Evolutionary conservation across 1,140 invertebrate species (phyloP), one percentile per base, ranked within the genome.

Genomic region (Anoplophora glabripennis): DNA sequence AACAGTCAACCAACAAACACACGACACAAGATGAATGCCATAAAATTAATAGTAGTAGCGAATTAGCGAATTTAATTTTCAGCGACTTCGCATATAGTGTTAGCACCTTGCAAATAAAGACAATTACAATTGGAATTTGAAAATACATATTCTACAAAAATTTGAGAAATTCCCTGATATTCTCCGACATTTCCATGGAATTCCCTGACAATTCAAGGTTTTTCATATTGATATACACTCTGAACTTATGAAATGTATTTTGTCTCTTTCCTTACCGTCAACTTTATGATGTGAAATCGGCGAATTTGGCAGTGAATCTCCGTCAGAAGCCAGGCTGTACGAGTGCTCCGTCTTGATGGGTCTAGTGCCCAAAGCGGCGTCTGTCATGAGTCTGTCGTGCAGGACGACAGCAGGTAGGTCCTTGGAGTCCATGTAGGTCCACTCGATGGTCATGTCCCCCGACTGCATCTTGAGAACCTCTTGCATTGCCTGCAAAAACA

Each of bases 321-420:
- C 78, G 78, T 89, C 78, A 70, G 86, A 85, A 61, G 83, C 80
- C 4, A 90, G 76, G 68, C 89, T 90, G 78, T 92, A 92, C 48
- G 88, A 90, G 77, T 92, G 88, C 80, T 94, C 89, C 72, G 88
- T 84, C 81, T 93, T 88, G 75, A 93, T 89, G 63, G 90, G 88
- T 53, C 74, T 71, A 14, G 86, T 86, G 41, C 89, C 89, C 8
- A 93, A 79, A 11, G 89, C 85, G 0, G 92, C 91, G 70, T 94
- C 93, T 18, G 92, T 92, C 85, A 95, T 94, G 67, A 94, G 82
- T 64, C 89, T 83, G 76, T 95, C 93, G 72, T 93, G 89, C 1
- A 94, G 78, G 15, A 93, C 85, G 52, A 94, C 89, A 21, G 79
- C 79, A 14, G 78, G 77, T 53, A 80, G 75, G 10, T 83, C 77